These are phyloP conservation scores for Germaria angustata DNA, from an alignment of 2,888 invertebrate species.

Conservation along the genomic window DNA sequence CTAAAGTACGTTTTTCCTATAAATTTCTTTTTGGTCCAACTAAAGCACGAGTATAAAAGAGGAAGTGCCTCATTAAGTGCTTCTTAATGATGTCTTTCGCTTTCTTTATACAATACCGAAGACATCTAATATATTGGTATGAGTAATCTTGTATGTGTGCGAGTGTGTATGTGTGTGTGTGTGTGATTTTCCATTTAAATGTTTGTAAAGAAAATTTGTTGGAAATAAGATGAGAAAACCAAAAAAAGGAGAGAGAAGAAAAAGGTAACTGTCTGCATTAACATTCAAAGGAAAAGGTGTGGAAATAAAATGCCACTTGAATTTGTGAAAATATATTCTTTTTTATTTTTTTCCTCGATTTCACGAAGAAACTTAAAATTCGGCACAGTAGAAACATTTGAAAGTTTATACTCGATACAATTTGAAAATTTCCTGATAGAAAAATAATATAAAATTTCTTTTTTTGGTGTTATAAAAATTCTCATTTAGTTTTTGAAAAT, in stretches of 20 bases:
- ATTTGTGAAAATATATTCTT: constrained; percentile 39
- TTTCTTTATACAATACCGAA: neutral
- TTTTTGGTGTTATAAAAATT: too few relatives aligned
- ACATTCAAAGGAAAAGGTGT: constrained; percentile 55
- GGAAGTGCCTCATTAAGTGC: constrained; percentile 71
- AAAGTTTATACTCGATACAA: too few relatives aligned
- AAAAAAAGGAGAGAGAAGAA: neutral
- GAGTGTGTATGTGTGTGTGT: neutral
- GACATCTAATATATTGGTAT: neutral
- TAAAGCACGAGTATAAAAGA: constrained; percentile 51
- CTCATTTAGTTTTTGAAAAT: too few relatives aligned
- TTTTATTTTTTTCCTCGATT: neutral
- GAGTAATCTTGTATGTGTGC: neutral
- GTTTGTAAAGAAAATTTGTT: constrained; percentile 15
- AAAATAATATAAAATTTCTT: too few relatives aligned
- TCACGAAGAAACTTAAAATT: neutral
- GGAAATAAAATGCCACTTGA: constrained; percentile 60
- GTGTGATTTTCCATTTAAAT: neutral
- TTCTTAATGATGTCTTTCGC: constrained; percentile 70
- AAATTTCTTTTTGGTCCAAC: constrained; percentile 40
- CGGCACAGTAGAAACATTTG: too few relatives aligned
- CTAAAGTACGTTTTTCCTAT: constrained; percentile 20
- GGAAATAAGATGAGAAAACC: constrained; percentile 17
- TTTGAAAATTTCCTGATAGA: too few relatives aligned
- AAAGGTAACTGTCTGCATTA: constrained; percentile 13